Percentiles rank a stretch among this genome's conserved stretches.
Conservation (phyloP, 2,888 invertebrate species). For the Pyralis farinalis region DNA sequence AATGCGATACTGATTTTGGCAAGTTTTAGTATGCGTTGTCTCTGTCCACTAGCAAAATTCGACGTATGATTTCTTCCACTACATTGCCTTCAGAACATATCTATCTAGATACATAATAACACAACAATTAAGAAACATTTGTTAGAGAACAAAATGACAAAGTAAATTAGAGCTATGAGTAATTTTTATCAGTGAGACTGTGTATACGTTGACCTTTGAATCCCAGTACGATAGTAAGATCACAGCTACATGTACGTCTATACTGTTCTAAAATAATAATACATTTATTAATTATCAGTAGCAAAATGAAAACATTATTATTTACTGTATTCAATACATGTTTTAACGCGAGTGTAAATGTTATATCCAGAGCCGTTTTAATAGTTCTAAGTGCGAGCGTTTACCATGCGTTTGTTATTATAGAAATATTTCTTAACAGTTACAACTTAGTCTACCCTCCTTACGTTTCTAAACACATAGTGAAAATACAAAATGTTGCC, state of each 20-base stretch:
- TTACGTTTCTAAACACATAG: conserved; percentile 42
- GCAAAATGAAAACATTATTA: conserved; percentile 39
- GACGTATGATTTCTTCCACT: no score
- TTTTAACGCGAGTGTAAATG: conserved; percentile 45
- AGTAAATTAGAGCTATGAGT: background rate
- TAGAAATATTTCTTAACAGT: conserved; percentile 63
- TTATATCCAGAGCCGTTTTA: conserved; percentile 49
- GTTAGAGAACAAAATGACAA: no score
- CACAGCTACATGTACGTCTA: conserved; percentile 1
- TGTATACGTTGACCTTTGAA: background rate
- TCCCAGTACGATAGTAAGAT: conserved; percentile 9
- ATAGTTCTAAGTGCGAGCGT: conserved; percentile 56
- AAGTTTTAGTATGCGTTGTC: no score
- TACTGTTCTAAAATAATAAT: background rate
- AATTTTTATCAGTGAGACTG: background rate
- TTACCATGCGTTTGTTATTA: conserved; percentile 61
- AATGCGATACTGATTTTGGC: no score
- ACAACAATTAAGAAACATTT: no score
- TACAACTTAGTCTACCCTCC: conserved; percentile 59
- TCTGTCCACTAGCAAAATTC: no score
- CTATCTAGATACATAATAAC: no score
- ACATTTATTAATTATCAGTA: background rate
- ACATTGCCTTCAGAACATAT: no score
- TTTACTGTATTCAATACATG: conserved; percentile 35
- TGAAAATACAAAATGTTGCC: conserved; percentile 25